phyloP scores from a whole-genome alignment of 2,888 invertebrate genomes.

The Folsomia candida region DNA sequence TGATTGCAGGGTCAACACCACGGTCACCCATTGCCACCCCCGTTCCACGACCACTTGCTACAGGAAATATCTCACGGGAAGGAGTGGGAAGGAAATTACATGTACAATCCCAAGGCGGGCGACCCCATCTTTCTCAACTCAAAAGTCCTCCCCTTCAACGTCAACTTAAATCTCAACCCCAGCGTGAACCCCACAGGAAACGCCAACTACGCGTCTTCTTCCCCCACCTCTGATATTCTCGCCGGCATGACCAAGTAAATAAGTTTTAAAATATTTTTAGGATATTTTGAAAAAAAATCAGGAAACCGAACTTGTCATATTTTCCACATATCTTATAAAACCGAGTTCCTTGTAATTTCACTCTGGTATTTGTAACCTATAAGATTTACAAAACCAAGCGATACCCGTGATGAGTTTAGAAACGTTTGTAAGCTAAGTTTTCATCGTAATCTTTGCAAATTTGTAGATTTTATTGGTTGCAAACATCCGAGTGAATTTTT shows the following conservation, averaged over 20 bases:
- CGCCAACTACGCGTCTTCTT: slow-evolving; percentile 7
- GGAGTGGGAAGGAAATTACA: slow-evolving; percentile 74
- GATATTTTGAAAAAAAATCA: too few relatives aligned
- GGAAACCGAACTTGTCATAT: too few relatives aligned
- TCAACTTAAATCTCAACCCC: background rate
- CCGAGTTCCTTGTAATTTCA: too few relatives aligned
- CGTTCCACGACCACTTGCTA: slow-evolving; percentile 59
- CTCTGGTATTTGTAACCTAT: too few relatives aligned
- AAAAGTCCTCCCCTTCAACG: slow-evolving; percentile 68
- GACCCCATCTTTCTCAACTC: slow-evolving; percentile 76
- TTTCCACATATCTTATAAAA: too few relatives aligned
- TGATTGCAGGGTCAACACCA: slow-evolving; percentile 4
- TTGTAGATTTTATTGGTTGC: too few relatives aligned
- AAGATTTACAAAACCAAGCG: too few relatives aligned
- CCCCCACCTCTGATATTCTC: slow-evolving; percentile 3
- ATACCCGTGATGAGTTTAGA: too few relatives aligned
- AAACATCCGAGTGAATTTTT: too few relatives aligned
- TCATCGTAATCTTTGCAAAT: too few relatives aligned
- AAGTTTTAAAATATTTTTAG: background rate
- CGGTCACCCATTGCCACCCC: slow-evolving; percentile 22
- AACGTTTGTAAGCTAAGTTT: too few relatives aligned
- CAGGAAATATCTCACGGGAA: slow-evolving; percentile 65
- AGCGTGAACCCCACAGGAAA: background rate
- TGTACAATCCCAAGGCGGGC: slow-evolving; percentile 71
- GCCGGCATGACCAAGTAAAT: slow-evolving; percentile 17